phyloP scores from a whole-genome alignment of 2,113 vertebrate species.

The Glaucomys volans region DNA sequence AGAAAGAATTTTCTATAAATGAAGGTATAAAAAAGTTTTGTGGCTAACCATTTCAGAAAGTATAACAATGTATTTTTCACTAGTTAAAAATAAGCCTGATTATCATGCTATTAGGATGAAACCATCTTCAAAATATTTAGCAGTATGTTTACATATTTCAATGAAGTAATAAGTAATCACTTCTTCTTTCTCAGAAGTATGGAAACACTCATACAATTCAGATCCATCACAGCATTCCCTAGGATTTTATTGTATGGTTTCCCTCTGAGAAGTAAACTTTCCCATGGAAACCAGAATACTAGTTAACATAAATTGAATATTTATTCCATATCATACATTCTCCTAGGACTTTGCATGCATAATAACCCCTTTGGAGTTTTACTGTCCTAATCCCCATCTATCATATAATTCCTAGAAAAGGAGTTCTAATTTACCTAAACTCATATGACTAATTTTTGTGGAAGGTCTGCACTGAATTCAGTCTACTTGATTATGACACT shows the following conservation, averaged over 20 bases:
- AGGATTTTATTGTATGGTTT: neutral
- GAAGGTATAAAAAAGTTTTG: constrained; percentile 70
- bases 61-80: neutral
- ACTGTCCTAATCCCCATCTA: neutral
- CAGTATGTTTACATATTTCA: constrained; percentile 11
- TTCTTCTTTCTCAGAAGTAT: neutral
- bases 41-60: neutral
- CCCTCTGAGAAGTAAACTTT: constrained; percentile 45
- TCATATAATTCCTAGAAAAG: neutral
- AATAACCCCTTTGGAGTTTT: neutral
- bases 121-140: neutral
- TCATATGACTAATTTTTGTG: neutral
- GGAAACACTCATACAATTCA: neutral
- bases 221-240: neutral
- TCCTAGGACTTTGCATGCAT: neutral
- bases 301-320: constrained; percentile 23
- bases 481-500: neutral
- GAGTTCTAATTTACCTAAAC: neutral
- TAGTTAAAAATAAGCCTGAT: neutral
- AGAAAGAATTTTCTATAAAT: constrained; percentile 78
- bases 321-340: neutral
- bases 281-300: neutral
- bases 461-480: neutral
- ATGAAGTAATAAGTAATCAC: neutral
- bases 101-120: neutral